These are phyloP conservation scores for Prosopocoilus inquinatus DNA, from an alignment of 2,888 invertebrate genomes.

Conservation along the genomic window DNA sequence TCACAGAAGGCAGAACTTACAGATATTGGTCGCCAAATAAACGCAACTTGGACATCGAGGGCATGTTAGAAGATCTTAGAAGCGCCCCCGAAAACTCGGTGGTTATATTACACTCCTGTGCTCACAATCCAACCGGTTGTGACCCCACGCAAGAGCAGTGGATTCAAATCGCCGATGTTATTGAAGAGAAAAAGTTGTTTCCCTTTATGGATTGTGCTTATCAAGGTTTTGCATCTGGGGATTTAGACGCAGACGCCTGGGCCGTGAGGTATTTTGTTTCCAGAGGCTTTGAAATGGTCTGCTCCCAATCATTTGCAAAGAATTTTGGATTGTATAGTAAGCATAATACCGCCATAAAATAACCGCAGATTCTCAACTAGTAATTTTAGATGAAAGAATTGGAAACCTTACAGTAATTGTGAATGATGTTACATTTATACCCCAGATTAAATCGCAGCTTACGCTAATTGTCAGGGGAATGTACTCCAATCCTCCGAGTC, in stretches of 20 bases:
- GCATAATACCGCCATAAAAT: no score
- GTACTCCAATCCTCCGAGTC: conserved; percentile 97
- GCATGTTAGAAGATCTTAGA: conserved; percentile 74
- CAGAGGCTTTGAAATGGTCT: conserved; percentile 86
- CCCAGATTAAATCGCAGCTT: conserved; percentile 80
- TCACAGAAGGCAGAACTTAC: conserved; percentile 74
- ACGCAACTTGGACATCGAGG: conserved; percentile 73
- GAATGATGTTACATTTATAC: conserved; percentile 42
- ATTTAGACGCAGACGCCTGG: conserved; percentile 89
- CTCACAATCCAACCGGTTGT: conserved; percentile 98
- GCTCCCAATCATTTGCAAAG: conserved; percentile 97
- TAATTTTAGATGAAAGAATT: conserved; percentile 7
- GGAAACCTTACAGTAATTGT: conserved; percentile 16
- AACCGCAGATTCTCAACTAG: no score
- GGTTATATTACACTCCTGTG: conserved; percentile 92
- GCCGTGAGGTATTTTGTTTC: conserved; percentile 87
- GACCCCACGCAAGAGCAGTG: conserved; percentile 95
- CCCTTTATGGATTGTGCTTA: conserved; percentile 94
- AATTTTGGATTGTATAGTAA: conserved; percentile 97
- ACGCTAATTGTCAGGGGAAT: conserved; percentile 83
- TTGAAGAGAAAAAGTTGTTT: conserved; percentile 79
- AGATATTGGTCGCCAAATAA: conserved; percentile 85
- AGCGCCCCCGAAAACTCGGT: conserved; percentile 82
- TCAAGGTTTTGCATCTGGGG: conserved; percentile 96
- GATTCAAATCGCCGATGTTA: conserved; percentile 82